Evolutionary conservation across 1,140 invertebrate genomes (phyloP), one percentile per base, ranked within the genome.

Genomic region (Muscidifurax raptorellus): DNA sequence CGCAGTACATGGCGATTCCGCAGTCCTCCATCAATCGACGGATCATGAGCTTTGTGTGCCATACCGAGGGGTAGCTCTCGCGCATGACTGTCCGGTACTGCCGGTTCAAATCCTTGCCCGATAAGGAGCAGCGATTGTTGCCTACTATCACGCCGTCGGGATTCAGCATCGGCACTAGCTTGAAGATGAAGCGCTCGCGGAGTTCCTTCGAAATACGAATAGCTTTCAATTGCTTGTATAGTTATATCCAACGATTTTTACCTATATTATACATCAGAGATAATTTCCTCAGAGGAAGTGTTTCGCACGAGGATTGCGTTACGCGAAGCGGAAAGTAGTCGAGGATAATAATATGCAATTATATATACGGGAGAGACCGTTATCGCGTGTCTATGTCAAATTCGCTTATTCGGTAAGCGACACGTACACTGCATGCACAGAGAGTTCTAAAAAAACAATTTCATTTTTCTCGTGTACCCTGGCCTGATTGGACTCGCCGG

Each of bases 111-210:
- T 98, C 97, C 90, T 97, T 96, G 79, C 97, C 98, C 36, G 97
- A 96, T 82, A 98, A 92, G 18, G 97, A 98, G 90, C 97, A 98
- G 32, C 97, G 94, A 89, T 97, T 97, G 89, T 98, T 99, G 27
- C 98, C 98, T 74, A 99, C 98, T 89, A 98, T 97, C 0, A 99
- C 98, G 9, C 98, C 98, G 92, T 99, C 98, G 1, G 98, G 98
- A 93, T 99, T 99, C 30, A 99, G 91, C 97, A 99, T 98, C 72
- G 98, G 98, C 86, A 99, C 96, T 78, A 99, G 91, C 93, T 99
- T 99, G 91, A 99, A 99, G 86, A 99, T 97, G 93, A 98, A 99
- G 90, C 97, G 96, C 89, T 98, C 97, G 71, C 98, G 94, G n/a
- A 99, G 93, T 89, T 97, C 96, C 93, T 95, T 87, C 9, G 92